Evolutionary conservation across 2,113 vertebrate species (phyloP), one percentile per base, ranked within the genome.

Genomic region (Cephalopholis sonnerati): DNA sequence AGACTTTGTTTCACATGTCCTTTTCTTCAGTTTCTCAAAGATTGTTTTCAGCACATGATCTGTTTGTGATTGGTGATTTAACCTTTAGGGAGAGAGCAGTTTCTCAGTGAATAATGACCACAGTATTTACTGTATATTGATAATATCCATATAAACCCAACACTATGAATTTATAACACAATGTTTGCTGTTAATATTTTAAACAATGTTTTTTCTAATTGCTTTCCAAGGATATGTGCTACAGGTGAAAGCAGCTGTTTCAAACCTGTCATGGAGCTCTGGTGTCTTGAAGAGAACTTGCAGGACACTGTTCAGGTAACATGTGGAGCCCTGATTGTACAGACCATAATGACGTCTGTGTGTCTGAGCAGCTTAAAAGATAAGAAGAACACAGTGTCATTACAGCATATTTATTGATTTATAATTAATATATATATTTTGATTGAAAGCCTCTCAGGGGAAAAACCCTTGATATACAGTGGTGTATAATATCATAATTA

Each of bases 271-370:
- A 24, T 77, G 71, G 74, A 94, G 77, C 22, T 81, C 80, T 20
- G 79, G 3, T 2, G 89, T 92, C 90, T 86, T 86, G 87, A 78
- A 92, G 44, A 93, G 79, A 46, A 82, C 74, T 54, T 94, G 93
- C 29, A 94, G 67, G 20, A 93, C 86, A 29, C 89, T 87, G 82
- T 92, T 94, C 58, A 93, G 64, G 62, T 94, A 92, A 57, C 91
- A 92, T 1, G 91, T 93, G 7, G 83, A 65, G n/a, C 91, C 89
- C 66, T 87, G 92, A 59, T 93, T 93, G 20, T 13, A 0, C 20
- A 94, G 48, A 0, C 92, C 91, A 48, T 82, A 11, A 59, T 5
- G 32, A 36, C 6, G 32, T 36, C 32, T 36, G 6, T 36, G 32
- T 36, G 32, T 5, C 32, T 7, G 22, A 48, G 20, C 8, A 10